Conservation (phyloP, 92 coral and sea anemone genomes). For the Paramuricea clavata region DNA sequence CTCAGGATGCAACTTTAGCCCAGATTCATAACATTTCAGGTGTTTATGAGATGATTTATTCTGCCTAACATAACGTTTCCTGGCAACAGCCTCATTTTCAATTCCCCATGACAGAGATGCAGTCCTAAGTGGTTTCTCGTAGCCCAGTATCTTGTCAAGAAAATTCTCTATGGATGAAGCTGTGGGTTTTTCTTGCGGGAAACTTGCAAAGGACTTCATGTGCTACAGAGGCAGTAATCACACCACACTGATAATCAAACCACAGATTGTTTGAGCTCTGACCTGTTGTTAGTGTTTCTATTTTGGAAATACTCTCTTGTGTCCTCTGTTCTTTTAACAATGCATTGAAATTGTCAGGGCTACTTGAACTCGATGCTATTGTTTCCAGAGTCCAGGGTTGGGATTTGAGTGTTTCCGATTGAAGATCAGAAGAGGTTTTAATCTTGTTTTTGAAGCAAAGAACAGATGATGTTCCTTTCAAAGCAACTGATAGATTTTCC, state of each 20-base stretch:
- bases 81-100: conserved; percentile 42
- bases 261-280: conserved; percentile 35
- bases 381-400: not conserved
- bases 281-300: conserved; percentile 22
- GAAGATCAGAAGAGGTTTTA: too few relatives aligned
- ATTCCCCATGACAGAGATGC: conserved; percentile 37
- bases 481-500: not conserved
- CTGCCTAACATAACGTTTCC: conserved; percentile 20
- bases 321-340: not conserved
- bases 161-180: conserved; percentile 40
- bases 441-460: not conserved
- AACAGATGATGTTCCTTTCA: not conserved
- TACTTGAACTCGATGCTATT: conserved; percentile 4
- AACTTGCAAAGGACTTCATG: conserved; percentile 50
- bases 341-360: not conserved
- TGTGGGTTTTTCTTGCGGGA: conserved; percentile 3
- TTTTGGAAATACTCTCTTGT: not conserved
- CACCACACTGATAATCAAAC: conserved; percentile 26
- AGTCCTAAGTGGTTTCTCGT: conserved; percentile 17
- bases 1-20: conserved; percentile 26
- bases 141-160: conserved; percentile 28
- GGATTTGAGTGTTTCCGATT: too few relatives aligned
- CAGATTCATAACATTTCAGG: conserved; percentile 44
- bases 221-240: conserved; percentile 48
- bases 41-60: conserved; percentile 38